Conservation (phyloP, 2,888 invertebrate genomes). For the Tridacna gigas region DNA sequence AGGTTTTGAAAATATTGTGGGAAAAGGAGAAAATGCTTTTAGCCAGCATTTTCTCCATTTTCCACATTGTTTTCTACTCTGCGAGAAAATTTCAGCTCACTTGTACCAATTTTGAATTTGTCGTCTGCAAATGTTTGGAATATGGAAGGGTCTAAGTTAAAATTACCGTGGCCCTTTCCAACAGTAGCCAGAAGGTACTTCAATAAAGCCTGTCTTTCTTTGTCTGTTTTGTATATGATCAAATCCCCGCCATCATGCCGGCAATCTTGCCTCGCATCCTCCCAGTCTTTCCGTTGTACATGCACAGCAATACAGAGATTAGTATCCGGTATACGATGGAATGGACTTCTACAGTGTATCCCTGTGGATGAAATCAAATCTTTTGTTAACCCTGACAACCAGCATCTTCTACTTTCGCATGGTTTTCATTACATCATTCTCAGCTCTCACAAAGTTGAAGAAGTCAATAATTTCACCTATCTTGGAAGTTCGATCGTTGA, state of each 20-base stretch:
- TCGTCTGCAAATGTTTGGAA: neutral
- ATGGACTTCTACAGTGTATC: neutral
- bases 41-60: neutral
- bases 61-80: neutral
- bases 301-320: neutral
- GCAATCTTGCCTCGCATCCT: neutral
- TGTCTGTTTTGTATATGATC: neutral
- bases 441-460: too few species aligned
- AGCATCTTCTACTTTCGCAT: too few species aligned
- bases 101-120: too few species aligned
- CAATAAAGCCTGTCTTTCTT: neutral
- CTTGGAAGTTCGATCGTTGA: too few species aligned
- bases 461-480: too few species aligned
- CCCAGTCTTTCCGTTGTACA: neutral
- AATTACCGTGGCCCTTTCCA: neutral
- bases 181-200: neutral
- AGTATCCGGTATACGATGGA: neutral
- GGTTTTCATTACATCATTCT: too few species aligned
- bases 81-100: too few species aligned
- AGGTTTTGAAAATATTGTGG: neutral
- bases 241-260: neutral
- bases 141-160: too few species aligned
- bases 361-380: too few species aligned
- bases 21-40: neutral
- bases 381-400: too few species aligned